Conservation (phyloP, 2,797 vertebrate species). For the Enteromius unitaeniatus region DNA sequence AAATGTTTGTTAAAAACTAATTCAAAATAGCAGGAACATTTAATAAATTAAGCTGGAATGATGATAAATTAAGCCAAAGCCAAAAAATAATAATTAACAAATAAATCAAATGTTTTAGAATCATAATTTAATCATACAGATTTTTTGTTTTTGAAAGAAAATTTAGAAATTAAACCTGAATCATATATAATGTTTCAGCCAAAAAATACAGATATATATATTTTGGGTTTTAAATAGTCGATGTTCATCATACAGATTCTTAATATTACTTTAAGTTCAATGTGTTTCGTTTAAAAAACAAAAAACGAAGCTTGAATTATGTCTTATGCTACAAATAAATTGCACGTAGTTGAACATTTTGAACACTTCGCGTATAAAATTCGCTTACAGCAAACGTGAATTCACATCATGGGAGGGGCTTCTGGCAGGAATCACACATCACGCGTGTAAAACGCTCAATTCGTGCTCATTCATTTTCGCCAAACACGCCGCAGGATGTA, state of each 20-base stretch:
- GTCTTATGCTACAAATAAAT: not conserved
- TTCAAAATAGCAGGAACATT: not conserved
- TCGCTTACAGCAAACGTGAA: no score
- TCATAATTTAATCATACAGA: not conserved
- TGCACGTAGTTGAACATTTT: no score
- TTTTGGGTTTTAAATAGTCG: not conserved
- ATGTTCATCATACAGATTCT: not conserved
- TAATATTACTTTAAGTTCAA: not conserved
- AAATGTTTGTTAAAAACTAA: not conserved
- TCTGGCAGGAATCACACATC: no score
- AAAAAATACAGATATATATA: not conserved
- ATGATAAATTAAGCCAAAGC: not conserved
- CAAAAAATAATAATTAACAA: no score
- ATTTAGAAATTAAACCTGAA: not conserved
- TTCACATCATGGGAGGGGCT: no score
- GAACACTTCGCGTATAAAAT: no score
- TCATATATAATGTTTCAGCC: not conserved
- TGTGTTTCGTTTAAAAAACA: no score
- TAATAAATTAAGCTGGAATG: not conserved
- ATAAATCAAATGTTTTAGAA: not conserved
- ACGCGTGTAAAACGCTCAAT: no score
- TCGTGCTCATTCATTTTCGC: no score
- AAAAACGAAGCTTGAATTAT: not conserved
- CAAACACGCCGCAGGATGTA: no score
- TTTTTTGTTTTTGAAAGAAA: not conserved